Evolutionary conservation across 2,113 vertebrate species (phyloP).

Genomic region (Cricetomys ansorgei): DNA sequence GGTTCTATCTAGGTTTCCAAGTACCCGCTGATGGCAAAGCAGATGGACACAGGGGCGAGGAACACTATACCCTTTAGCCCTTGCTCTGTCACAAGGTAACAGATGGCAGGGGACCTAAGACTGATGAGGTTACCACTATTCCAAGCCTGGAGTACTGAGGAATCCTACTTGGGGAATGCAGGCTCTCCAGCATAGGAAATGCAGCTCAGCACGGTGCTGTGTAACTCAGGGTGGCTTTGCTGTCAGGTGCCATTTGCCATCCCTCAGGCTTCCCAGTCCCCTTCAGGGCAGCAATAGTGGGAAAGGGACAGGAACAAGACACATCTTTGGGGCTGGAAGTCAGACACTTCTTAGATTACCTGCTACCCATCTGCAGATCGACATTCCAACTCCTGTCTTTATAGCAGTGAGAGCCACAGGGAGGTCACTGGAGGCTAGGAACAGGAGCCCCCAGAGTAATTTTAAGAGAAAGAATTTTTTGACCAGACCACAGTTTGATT

Average conservation of each 20-base stretch:
- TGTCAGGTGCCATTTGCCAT: neutral
- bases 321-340: neutral
- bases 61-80: neutral
- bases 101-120: neutral
- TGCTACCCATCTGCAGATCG: fast-evolving
- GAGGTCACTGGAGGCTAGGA: neutral
- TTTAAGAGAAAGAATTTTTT: slow-evolving; percentile 75
- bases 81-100: neutral
- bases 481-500: slow-evolving; percentile 84
- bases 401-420: neutral
- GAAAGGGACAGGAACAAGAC: neutral
- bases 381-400: neutral
- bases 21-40: neutral
- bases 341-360: neutral
- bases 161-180: neutral
- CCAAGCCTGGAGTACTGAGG: neutral
- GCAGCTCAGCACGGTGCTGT: neutral
- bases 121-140: neutral
- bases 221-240: neutral
- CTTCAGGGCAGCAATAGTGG: neutral
- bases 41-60: neutral
- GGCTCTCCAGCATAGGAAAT: neutral
- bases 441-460: neutral
- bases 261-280: neutral
- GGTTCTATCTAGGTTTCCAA: neutral